Percentiles rank a stretch among this genome's conserved stretches.
phyloP scores from a whole-genome alignment of 2,113 vertebrate species.

The Amazona vittata region DNA sequence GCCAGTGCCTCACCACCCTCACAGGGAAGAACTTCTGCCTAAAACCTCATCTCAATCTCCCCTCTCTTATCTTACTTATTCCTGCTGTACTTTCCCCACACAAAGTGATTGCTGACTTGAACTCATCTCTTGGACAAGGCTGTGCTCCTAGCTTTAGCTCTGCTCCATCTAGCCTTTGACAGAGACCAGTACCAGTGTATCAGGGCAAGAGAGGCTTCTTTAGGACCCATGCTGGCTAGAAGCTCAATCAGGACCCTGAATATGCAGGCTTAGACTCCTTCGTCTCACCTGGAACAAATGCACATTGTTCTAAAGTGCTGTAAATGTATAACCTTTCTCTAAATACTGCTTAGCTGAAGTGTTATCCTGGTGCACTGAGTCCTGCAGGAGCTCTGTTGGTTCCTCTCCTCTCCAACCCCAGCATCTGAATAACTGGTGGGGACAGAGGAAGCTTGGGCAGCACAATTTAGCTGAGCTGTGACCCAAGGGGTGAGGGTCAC shows the following conservation, averaged over 20 bases:
- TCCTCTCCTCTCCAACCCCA: neutral
- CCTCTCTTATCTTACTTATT: neutral
- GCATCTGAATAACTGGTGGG: neutral
- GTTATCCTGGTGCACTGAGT: neutral
- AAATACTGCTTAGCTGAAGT: neutral
- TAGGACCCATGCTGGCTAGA: neutral
- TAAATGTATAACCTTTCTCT: neutral
- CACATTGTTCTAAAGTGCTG: fast-evolving
- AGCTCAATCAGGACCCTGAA: neutral
- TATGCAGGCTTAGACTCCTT: neutral
- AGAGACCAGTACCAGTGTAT: neutral
- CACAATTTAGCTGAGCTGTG: neutral
- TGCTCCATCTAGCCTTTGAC: neutral
- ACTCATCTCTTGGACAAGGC: neutral
- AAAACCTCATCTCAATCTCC: neutral
- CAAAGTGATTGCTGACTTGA: neutral
- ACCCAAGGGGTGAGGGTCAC: fast-evolving
- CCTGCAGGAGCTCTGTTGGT: neutral
- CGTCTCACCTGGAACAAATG: neutral
- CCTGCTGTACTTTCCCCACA: fast-evolving
- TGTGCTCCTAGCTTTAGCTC: neutral
- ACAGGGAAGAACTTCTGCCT: neutral
- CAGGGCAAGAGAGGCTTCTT: neutral
- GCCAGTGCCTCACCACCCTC: neutral
- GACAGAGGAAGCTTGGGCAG: neutral